These are phyloP conservation scores for Tipula confusa DNA, from an alignment of 2,888 invertebrate genomes.

Conservation along the genomic window DNA sequence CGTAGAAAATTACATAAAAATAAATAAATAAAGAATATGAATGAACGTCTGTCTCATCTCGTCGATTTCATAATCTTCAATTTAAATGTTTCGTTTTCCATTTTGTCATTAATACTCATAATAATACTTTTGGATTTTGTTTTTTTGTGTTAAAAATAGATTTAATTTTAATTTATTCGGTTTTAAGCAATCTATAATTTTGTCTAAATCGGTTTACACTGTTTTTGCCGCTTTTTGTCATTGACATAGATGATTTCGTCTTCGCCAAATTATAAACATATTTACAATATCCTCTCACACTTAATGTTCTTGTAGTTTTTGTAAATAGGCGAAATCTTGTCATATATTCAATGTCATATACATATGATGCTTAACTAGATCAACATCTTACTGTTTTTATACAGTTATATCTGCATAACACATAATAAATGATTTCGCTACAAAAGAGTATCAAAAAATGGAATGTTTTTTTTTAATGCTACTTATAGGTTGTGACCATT, in stretches of 20 bases:
- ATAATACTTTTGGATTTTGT: not conserved
- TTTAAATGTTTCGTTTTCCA: not conserved
- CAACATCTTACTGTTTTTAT: not conserved
- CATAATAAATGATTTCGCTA: too few relatives aligned
- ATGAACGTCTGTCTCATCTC: too few relatives aligned
- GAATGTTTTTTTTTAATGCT: too few relatives aligned
- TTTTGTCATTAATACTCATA: not conserved
- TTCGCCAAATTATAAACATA: not conserved
- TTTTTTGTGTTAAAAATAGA: not conserved
- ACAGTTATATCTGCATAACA: not conserved
- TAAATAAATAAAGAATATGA: not conserved
- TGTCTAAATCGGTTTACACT: not conserved
- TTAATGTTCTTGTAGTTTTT: not conserved
- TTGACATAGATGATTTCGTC: not conserved
- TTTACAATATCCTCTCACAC: not conserved
- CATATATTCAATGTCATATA: not conserved
- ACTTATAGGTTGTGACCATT: too few relatives aligned
- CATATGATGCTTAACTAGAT: not conserved
- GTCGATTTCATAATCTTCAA: not conserved
- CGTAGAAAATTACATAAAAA: not conserved
- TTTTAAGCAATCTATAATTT: not conserved
- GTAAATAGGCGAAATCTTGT: not conserved
- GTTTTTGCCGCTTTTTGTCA: not conserved
- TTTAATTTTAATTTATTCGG: conserved; percentile 12
- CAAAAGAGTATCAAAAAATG: too few relatives aligned